These are phyloP conservation scores for Anabas testudineus DNA, from an alignment of 2,797 vertebrate genomes.

Conservation along the genomic window DNA sequence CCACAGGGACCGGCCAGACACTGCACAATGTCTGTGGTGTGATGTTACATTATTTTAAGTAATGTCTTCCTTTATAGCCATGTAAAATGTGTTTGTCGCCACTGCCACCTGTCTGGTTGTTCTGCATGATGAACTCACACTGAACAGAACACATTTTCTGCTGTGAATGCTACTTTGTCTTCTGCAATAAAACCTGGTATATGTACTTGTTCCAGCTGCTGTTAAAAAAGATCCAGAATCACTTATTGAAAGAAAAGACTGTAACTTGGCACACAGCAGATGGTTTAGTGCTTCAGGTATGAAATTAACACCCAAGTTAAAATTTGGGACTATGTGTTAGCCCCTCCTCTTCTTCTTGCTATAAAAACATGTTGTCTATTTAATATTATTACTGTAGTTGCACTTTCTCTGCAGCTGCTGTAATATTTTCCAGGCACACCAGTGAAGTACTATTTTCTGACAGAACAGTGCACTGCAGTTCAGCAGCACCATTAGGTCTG, in stretches of 20 bases:
- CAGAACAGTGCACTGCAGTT: conserved; percentile 2
- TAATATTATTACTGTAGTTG: too few species aligned
- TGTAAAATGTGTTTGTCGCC: conserved; percentile 61
- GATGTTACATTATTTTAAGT: conserved; percentile 56
- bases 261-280: conserved; percentile 69
- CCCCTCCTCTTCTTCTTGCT: conserved; percentile 27
- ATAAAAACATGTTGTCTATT: conserved; percentile 38
- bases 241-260: conserved; percentile 68
- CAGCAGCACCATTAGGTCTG: conserved; percentile 51
- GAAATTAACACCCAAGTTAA: conserved; percentile 73
- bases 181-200: conserved; percentile 50
- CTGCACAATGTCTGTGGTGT: conserved; percentile 39
- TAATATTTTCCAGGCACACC: conserved; percentile 17
- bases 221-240: conserved; percentile 60
- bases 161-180: conserved; percentile 53
- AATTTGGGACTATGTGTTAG: conserved; percentile 48
- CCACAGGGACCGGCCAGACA: conserved; percentile 38
- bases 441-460: conserved; percentile 18
- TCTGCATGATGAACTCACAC: conserved; percentile 53
- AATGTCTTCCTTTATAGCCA: conserved; percentile 56
- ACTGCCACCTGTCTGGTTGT: conserved; percentile 66
- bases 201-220: conserved; percentile 55
- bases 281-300: conserved; percentile 75
- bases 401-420: conserved; percentile 7
- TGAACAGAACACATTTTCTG: conserved; percentile 50